Evolutionary conservation across 2,113 vertebrate genomes (phyloP).

Genomic region (Rhinogobius similis): DNA sequence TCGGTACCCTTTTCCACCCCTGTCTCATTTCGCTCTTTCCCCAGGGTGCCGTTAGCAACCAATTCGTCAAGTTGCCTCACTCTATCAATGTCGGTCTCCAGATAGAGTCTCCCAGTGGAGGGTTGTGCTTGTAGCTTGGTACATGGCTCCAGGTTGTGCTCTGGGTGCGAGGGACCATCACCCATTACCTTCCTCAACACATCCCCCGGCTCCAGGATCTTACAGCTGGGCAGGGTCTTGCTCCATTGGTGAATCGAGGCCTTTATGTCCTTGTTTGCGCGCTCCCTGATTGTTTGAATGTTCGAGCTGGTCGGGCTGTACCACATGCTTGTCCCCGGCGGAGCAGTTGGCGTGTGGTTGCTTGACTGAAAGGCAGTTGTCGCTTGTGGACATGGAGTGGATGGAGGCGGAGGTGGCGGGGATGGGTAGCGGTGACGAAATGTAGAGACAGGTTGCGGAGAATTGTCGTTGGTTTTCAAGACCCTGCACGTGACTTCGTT

Average conservation of each 20-base stretch:
- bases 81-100: conserved; percentile 80
- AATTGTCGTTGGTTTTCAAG: conserved; percentile 77
- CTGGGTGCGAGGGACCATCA: conserved; percentile 35
- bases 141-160: conserved; percentile 47
- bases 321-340: conserved; percentile 37
- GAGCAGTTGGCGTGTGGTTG: conserved; percentile 6
- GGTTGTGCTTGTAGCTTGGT: conserved; percentile 63
- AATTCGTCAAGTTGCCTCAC: conserved; percentile 74
- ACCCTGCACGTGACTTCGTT: conserved; percentile 88
- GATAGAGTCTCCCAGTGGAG: conserved; percentile 67
- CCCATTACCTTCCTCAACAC: conserved; percentile 49
- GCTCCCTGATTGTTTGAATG: conserved; percentile 58
- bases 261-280: conserved; percentile 44
- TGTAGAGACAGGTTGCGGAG: conserved; percentile 47
- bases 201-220: conserved; percentile 64
- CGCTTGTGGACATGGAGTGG: conserved; percentile 16
- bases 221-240: conserved; percentile 62
- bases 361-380: conserved; percentile 20
- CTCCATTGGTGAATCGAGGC: conserved; percentile 61
- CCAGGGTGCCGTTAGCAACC: conserved; percentile 46
- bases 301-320: conserved; percentile 43
- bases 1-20: conserved; percentile 33
- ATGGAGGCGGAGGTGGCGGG: conserved; percentile 30
- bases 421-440: conserved; percentile 25
- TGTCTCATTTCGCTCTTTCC: conserved; percentile 47